These are phyloP conservation scores for Pelochelys cantorii DNA, from an alignment of 2,797 vertebrate genomes.

Conservation along the genomic window DNA sequence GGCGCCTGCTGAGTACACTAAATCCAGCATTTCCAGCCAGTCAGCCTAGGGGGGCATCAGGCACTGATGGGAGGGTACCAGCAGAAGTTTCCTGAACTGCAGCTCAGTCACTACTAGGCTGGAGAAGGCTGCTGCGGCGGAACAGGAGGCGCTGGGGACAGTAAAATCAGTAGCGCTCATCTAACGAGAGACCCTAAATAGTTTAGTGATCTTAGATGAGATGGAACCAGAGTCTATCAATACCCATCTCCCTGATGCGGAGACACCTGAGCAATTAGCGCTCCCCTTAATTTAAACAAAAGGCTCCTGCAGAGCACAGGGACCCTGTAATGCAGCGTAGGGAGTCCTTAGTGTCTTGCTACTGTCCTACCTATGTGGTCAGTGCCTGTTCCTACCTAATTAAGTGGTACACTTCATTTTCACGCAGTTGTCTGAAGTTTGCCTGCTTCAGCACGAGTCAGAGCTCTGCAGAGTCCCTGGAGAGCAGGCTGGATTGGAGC, in stretches of 20 bases:
- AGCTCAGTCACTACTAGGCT: neutral
- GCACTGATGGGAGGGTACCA: neutral
- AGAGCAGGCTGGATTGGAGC: neutral
- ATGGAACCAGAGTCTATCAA: neutral
- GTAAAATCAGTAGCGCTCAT: neutral
- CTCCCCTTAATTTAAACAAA: neutral
- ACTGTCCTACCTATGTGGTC: fast-evolving
- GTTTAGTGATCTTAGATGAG: neutral
- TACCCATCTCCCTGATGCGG: neutral
- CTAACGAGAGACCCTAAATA: neutral
- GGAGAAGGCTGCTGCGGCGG: neutral
- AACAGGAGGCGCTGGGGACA: neutral
- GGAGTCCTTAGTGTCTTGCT: neutral
- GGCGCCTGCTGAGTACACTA: neutral
- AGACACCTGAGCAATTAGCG: neutral
- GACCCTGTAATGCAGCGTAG: no score
- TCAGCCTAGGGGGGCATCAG: neutral
- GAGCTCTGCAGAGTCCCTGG: neutral
- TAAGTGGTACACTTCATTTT: neutral
- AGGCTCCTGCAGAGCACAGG: neutral
- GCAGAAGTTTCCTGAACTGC: neutral
- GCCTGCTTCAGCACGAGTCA: neutral
- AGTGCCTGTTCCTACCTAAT: neutral
- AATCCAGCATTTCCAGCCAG: neutral
- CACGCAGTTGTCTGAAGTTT: neutral